Base-by-base conservation (phyloP, 1,140 invertebrate species). In the Drosophila nigromelanica region DNA sequence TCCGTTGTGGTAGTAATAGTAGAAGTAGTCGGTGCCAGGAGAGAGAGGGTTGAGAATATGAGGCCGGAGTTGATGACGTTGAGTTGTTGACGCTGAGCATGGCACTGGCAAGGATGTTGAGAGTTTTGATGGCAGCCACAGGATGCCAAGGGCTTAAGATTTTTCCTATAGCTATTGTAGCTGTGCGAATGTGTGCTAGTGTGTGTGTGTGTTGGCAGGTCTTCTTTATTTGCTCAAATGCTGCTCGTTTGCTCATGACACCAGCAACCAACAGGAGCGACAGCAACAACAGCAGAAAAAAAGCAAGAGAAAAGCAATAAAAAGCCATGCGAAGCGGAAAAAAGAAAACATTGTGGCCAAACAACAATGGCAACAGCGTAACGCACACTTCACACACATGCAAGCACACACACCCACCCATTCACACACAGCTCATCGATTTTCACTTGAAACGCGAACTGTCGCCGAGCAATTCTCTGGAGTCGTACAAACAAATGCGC, bases 271-370 rank as follows among this genome's bases (percentile, higher is more conserved):
- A 42, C 42, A 85, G 60, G 55, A 66, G 66, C 61, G 74, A 24
- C 45, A 51, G 35, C 78, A 71, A 62, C 70, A 56, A 50, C 66
- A 70, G 8, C 33, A 60, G 59, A 73, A 64, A 70, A 81, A 80
- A 72, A 59, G 40, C 52, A 56, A 54, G 62, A 59, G 73, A 78
- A 86, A 87, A 87, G 82, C 82, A 86, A 86, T 87, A 86, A 86
- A 86, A 82, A 87, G 78, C 82, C 72, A 68, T 68, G 75, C 76
- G 71, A 79, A 67, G 52, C 72, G 82, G 64, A 82, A 87, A 73
- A 83, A 87, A 87, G 82, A 87, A 87, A 87, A 87, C 83, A 87
- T 82, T 87, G 82, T 89, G 79, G 83, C 76, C 72, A 83, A 76
- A 80, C 64, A 80, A 70, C 75, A 86, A 82, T 79, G 82, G 52